Percentiles rank a stretch among this genome's conserved stretches.
phyloP scores from a whole-genome alignment of 2,797 vertebrate species.

The Smutsia gigantea region DNA sequence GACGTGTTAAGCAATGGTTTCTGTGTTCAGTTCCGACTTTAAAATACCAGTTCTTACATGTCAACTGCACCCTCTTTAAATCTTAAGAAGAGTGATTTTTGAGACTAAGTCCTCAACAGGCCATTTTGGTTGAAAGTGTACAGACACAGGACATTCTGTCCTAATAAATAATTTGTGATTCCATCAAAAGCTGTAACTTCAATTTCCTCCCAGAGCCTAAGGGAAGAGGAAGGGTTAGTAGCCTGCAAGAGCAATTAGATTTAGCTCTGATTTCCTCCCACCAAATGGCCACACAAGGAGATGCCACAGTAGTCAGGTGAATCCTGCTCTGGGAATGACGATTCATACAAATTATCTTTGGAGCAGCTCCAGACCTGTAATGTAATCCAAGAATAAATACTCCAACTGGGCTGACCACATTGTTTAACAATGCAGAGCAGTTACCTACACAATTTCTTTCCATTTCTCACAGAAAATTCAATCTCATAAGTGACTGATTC shows the following conservation, averaged over 20 bases:
- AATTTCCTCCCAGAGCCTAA: constrained; percentile 4
- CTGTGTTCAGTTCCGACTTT: neutral
- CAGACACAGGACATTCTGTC: neutral
- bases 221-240: neutral
- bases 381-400: neutral
- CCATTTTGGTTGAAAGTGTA: neutral
- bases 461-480: neutral
- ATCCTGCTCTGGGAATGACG: constrained; percentile 29
- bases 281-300: neutral
- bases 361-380: constrained; percentile 1
- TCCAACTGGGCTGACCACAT: neutral
- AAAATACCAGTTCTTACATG: neutral
- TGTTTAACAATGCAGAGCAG: neutral
- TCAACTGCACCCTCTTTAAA: neutral
- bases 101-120: neutral
- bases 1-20: neutral
- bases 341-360: neutral
- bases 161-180: constrained; percentile 1
- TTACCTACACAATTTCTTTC: neutral
- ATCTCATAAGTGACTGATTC: neutral
- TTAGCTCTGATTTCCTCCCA: constrained; percentile 31
- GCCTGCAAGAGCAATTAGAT: neutral
- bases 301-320: neutral
- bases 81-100: neutral
- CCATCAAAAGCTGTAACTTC: constrained; percentile 6